These are phyloP conservation scores for Pandemis corylana DNA, from an alignment of 2,888 invertebrate genomes.

Conservation along the genomic window DNA sequence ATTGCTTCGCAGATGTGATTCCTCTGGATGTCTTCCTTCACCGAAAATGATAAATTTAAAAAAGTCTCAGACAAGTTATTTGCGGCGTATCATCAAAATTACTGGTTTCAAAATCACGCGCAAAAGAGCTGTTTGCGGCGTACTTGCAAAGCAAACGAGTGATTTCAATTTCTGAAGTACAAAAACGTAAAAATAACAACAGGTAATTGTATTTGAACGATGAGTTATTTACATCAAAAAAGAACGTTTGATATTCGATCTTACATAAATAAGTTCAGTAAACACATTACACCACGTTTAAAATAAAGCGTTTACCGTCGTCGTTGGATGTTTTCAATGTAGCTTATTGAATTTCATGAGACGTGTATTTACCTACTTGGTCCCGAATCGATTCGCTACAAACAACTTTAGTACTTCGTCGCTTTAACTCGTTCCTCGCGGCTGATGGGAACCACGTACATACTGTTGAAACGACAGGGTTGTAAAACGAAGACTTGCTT, in stretches of 20 bases:
- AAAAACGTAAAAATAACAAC: too few relatives aligned
- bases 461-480: slow-evolving; percentile 18
- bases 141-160: too few relatives aligned
- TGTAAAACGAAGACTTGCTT: slow-evolving; percentile 16
- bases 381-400: slow-evolving; percentile 2
- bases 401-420: slow-evolving; percentile 35
- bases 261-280: not conserved
- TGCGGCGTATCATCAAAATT: too few relatives aligned
- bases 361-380: slow-evolving; percentile 7
- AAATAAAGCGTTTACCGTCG: slow-evolving; percentile 6
- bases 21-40: too few relatives aligned
- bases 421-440: slow-evolving; percentile 16
- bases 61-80: too few relatives aligned
- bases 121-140: too few relatives aligned
- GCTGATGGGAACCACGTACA: slow-evolving; percentile 7
- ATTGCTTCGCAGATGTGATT: too few relatives aligned
- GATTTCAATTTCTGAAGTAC: too few relatives aligned
- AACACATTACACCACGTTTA: not conserved
- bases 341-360: slow-evolving; percentile 37
- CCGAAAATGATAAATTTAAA: too few relatives aligned
- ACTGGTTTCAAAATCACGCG: too few relatives aligned
- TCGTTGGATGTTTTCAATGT: not conserved
- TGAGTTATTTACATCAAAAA: too few relatives aligned
- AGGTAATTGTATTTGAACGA: too few relatives aligned
- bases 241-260: not conserved